These are phyloP conservation scores for Meriones psammophilus DNA, from an alignment of 2,797 vertebrate genomes.

Conservation along the genomic window DNA sequence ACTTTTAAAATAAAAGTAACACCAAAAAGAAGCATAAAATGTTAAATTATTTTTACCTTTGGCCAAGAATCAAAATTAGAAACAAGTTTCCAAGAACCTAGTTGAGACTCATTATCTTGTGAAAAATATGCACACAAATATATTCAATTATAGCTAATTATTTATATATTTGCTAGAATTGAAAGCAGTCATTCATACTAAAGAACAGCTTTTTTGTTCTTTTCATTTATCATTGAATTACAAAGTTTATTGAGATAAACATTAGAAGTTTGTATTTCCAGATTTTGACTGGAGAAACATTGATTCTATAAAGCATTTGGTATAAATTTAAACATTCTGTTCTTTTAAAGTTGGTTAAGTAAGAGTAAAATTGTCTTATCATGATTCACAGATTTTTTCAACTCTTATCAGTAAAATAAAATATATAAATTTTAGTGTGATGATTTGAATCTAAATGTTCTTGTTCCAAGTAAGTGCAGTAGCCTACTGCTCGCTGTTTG, in stretches of 20 bases:
- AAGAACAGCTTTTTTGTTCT: not conserved
- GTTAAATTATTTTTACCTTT: constrained; percentile 12
- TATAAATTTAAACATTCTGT: not conserved
- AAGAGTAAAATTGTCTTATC: not conserved
- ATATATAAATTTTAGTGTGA: not conserved
- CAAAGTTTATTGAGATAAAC: not conserved
- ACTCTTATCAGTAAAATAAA: constrained; percentile 5
- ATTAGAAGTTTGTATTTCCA: not conserved
- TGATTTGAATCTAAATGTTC: not conserved
- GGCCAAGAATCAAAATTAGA: not conserved
- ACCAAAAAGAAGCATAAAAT: not conserved
- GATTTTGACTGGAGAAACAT: not conserved
- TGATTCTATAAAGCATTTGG: not conserved
- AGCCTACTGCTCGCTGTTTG: not conserved
- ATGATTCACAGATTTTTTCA: not conserved
- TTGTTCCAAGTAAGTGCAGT: not conserved
- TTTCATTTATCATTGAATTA: not conserved
- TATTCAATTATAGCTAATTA: not conserved
- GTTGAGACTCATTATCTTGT: not conserved
- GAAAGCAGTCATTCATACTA: not conserved
- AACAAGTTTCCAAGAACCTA: not conserved
- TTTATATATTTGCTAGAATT: not conserved
- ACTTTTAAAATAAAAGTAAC: not conserved
- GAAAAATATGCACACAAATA: not conserved
- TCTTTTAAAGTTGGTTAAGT: not conserved